These are phyloP conservation scores for Cossypha dichroa DNA, from an alignment of 2,797 vertebrate genomes.

Conservation along the genomic window DNA sequence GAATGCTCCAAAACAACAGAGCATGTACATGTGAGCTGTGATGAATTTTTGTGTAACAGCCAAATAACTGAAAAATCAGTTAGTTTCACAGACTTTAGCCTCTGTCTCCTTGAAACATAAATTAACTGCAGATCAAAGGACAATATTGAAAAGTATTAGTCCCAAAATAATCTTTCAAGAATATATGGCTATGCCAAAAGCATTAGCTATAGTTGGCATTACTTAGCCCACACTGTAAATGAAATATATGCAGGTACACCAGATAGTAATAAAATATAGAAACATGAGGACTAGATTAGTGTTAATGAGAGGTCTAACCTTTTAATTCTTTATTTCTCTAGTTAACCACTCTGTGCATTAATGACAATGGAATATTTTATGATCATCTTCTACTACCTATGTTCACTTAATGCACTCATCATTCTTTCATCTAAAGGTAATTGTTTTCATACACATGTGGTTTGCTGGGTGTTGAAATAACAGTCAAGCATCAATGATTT, in stretches of 20 bases:
- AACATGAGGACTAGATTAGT: not conserved
- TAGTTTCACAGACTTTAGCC: not conserved
- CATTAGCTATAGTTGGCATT: not conserved
- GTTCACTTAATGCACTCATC: not conserved
- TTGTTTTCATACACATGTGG: slow-evolving; percentile 15
- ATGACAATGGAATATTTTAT: slow-evolving; percentile 16
- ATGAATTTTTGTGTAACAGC: not conserved
- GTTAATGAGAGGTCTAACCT: slow-evolving; percentile 14
- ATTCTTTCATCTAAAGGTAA: slow-evolving; percentile 3
- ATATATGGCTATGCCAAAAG: not conserved
- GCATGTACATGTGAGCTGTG: not conserved
- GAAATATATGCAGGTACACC: slow-evolving; percentile 1
- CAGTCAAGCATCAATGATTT: not conserved
- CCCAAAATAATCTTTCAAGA: slow-evolving; percentile 12
- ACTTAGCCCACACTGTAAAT: not conserved
- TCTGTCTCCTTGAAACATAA: not conserved
- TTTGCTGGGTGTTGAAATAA: not conserved
- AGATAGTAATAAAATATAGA: slow-evolving; percentile 5
- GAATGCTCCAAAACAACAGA: not conserved
- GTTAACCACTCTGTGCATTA: slow-evolving; percentile 8
- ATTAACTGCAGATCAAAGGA: slow-evolving; percentile 14
- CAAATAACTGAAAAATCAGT: not conserved
- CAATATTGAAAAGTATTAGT: not conserved
- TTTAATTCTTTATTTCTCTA: not conserved
- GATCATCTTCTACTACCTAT: not conserved